Base-by-base conservation (phyloP, 2,113 vertebrate species). In the Ailurus styani region DNA sequence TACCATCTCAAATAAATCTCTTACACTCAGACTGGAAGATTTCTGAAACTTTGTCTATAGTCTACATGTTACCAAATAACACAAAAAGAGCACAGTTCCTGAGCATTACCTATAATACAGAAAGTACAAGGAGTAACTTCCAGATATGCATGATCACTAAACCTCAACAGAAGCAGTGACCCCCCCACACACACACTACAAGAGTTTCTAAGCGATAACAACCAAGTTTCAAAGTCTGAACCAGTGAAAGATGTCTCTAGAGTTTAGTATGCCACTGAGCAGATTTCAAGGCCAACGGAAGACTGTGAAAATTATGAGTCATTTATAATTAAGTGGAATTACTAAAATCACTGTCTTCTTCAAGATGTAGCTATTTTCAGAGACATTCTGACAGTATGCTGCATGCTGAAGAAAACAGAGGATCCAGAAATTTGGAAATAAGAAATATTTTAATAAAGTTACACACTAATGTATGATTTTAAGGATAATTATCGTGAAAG, bases 321-420 rank as follows among this genome's bases (percentile, higher is more conserved):
- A 96, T 81, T 87, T 92, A 94, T 92, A 96, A 96, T 92, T 89
- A 97, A 55, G n/a, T 5, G 81, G 50, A 89, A 92, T 54, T 83
- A 57, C 66, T 94, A 85, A 97, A 94, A 87, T 94, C n/a, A 86
- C 42, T 70, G 55, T 64, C 37, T 93, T 95, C 52, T 89, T 90
- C n/a, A 95, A 96, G 57, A 97, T 14, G 27, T 18, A 90, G 73
- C 55, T 95, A 93, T 83, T 97, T 96, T 92, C 62, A 66, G 83
- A 93, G 52, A 50, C 87, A 90, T 82, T 94, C 27, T 94, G 50
- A 96, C 47, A 57, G 9, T 47, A 60, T 90, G 23, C n/a, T 90
- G 3, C 34, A 21, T 29, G 31, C 9, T 21, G 40, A 90, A 87
- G 40, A 87, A 78, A 79, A 79, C 42, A 75, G 88, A 93, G 23